Conservation (phyloP, 2,888 invertebrate genomes). For the Apodemia duryi region DNA sequence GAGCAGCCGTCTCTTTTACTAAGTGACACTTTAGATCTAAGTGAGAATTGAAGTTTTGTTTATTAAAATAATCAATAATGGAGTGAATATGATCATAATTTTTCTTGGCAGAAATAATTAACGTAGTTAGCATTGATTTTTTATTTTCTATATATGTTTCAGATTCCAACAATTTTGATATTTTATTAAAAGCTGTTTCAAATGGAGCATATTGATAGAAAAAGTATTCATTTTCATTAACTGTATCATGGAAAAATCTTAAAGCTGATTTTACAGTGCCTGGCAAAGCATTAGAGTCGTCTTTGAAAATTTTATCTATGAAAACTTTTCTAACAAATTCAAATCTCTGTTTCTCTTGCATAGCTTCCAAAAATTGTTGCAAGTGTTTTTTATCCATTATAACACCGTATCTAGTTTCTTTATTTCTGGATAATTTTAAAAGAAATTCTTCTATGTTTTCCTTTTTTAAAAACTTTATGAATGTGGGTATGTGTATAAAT, state of each 20-base stretch:
- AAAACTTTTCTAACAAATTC: conserved; percentile 50
- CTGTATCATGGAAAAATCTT: conserved; percentile 32
- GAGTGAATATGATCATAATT: conserved; percentile 39
- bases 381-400: conserved; percentile 40
- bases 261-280: conserved; percentile 34
- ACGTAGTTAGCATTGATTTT: conserved; percentile 39
- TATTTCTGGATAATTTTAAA: conserved; percentile 34
- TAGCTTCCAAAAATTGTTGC: conserved; percentile 40
- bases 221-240: conserved; percentile 31
- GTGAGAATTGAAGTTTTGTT: conserved; percentile 42
- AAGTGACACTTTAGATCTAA: conserved; percentile 37
- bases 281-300: conserved; percentile 28
- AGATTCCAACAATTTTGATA: conserved; percentile 44
- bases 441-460: conserved; percentile 48
- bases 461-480: conserved; percentile 47
- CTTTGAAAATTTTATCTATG: conserved; percentile 41
- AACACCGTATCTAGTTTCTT: conserved; percentile 18
- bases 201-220: conserved; percentile 56
- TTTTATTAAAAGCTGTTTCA: conserved; percentile 45
- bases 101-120: conserved; percentile 40
- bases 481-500: conserved; percentile 47
- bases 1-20: conserved; percentile 37
- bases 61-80: conserved; percentile 43
- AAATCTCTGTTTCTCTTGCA: conserved; percentile 48
- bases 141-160: conserved; percentile 44